A percentile compares a stretch with the other conserved stretches of the same genome.
These are phyloP conservation scores for Agrypnia vestita DNA, from an alignment of 1,140 invertebrate species.

Conservation along the genomic window DNA sequence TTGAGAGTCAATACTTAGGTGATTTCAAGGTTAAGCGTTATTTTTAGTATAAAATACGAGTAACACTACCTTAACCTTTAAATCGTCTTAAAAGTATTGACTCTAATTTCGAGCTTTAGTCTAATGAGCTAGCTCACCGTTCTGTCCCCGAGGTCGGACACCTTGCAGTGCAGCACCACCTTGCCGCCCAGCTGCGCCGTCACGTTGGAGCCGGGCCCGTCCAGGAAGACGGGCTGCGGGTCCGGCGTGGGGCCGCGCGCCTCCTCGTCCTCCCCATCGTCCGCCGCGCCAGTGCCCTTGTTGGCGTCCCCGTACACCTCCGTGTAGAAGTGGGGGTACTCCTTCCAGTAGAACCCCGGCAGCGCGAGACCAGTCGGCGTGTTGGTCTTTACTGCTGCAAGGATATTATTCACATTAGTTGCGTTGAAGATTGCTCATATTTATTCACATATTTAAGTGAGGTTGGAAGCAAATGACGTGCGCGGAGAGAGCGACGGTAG, in stretches of 20 bases:
- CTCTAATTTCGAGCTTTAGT: no score
- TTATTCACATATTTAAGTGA: no score
- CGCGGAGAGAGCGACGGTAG: no score
- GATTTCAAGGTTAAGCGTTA: no score
- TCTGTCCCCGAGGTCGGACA: constrained; percentile 76
- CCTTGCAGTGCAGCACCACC: constrained; percentile 77
- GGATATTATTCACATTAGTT: neutral
- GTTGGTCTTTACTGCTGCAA: constrained; percentile 50
- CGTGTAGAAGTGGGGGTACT: constrained; percentile 57
- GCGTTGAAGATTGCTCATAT: no score
- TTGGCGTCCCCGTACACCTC: constrained; percentile 52
- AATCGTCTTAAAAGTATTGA: no score
- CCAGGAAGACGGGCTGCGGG: constrained; percentile 74
- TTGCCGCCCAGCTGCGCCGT: constrained; percentile 77
- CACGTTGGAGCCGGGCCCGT: constrained; percentile 72
- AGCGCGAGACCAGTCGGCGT: constrained; percentile 2
- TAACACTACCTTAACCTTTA: no score
- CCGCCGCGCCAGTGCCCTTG: neutral
- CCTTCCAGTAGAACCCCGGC: constrained; percentile 50
- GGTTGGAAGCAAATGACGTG: no score
- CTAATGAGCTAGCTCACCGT: constrained; percentile 71
- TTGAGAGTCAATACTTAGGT: no score
- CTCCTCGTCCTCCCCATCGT: constrained; percentile 25
- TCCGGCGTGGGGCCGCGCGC: constrained; percentile 65
- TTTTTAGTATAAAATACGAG: no score